Base-by-base conservation (phyloP, 2,113 vertebrate genomes). In the Solea solea region DNA sequence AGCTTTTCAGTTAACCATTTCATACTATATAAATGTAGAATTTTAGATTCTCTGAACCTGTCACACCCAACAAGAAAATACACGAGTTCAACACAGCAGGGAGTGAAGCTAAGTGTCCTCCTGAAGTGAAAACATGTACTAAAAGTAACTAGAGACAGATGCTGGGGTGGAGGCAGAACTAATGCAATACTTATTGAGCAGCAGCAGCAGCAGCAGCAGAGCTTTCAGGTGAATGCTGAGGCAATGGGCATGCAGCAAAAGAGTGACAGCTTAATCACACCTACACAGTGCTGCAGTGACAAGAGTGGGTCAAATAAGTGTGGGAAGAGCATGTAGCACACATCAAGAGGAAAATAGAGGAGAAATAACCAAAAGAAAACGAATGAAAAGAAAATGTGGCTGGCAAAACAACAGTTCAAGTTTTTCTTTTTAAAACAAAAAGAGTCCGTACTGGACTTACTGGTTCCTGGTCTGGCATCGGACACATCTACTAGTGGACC, bases 401-500 rank as follows among this genome's bases (percentile, higher is more conserved):
- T 46, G 61, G 4, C 9, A 57, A 16, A 66, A 56, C 21, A 41
- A 61, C 5, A 13, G 12, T 34, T 34, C 3, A 34, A 34, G 34
- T 34, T 34, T 34, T 21, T 21, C 21, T 46, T 46, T 5, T 5
- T 8, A 46, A 46, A 71, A 80, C 48, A 84, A 81, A 86, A 85
- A 41, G 63, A 52, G 72, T 89, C 86, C 87, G 86, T 91, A 90
- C 90, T 91, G 87, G 88, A 93, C 96, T 98, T 94, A 97, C 97
- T 99, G 66, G 97, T 99, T 93, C 97, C 97, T 39, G 97, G 97
- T 67, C 97, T 95, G 79, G 96, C 97, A 9, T 99, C 97, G 1
- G 97, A 99, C 66, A 99, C 97, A 1, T 99, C 97, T 71, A 99
- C 97, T 60, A 99, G 89, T 0, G 97, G 97, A 64, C 97, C 97